Evolutionary conservation across 2,888 invertebrate species (phyloP), one percentile per base, ranked within the genome.

Genomic region (Orchesellides sinensis): DNA sequence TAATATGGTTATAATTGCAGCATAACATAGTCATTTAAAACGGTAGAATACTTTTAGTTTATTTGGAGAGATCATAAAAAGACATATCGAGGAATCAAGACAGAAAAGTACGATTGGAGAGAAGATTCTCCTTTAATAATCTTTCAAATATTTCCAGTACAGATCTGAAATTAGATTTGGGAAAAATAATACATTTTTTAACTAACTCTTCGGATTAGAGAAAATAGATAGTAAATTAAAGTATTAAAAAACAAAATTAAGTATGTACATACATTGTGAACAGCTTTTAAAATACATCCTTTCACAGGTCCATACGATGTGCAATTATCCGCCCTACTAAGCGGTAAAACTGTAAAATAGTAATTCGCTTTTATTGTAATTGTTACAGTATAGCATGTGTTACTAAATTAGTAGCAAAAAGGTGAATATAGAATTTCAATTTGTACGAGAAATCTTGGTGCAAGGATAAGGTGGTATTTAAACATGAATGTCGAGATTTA

Each of bases 271-370:
- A 80, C 80, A 25, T 65, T 80, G 14, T 80, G 70, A 0, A 80
- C 72, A 12, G 29, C 35, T 56, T 56, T 65, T 32, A 80, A 32
- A 14, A 80, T 65, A 25, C 80, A 80, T 0, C 72, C 65, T 72
- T 80, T 80, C 14, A 80, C 52, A n/a, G 63, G 40, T 1, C 65
- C 80, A 56, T 56, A 80, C n/a, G 80, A 80, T 1, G 80, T 65
- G n/a, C 80, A 80, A 14, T 80, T 80, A 35, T 80, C 72, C 14
- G 65, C 27, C 35, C n/a, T 65, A 32, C 80, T 80, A 14, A 80
- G 56, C 0, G 80, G 80, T 19, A 80, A 32, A 27, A 72, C 80
- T 80, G n/a, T 10, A 32, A 21, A 12, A 23, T 23, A 59, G 17
- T 8, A 29, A 29, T 27, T 12, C 4, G 1, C 32, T 61, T 61